Evolutionary conservation across 92 coral and sea anemone genomes (phyloP).

Genomic region (Montipora capitata): DNA sequence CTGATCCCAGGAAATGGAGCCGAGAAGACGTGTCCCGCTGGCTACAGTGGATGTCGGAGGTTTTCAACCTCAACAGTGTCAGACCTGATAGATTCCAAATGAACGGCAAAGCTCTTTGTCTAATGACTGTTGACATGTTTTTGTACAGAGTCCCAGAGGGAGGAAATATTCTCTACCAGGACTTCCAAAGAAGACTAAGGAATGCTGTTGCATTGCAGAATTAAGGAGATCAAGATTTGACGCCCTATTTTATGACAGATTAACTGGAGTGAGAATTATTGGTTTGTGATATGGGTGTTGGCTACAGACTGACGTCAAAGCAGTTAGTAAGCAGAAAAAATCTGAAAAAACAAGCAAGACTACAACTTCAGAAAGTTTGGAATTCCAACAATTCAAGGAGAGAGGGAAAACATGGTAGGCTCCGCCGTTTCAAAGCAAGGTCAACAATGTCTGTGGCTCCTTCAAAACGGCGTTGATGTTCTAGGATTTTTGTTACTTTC

Average conservation of each 20-base stretch:
- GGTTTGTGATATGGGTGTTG: slow-evolving; percentile 19
- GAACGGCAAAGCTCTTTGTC: slow-evolving; percentile 99
- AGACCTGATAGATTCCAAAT: slow-evolving; percentile 95
- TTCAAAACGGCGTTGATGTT: background rate
- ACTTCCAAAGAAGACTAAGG: slow-evolving; percentile 94
- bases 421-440: background rate
- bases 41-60: slow-evolving; percentile 91
- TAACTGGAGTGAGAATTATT: background rate
- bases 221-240: background rate
- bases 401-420: background rate
- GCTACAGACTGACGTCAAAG: background rate
- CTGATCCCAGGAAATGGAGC: slow-evolving; percentile 96
- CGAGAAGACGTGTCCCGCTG: slow-evolving; percentile 94
- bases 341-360: background rate
- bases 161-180: slow-evolving; percentile 93
- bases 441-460: background rate
- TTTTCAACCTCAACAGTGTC: slow-evolving; percentile 83
- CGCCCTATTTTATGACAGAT: background rate
- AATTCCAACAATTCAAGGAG: background rate
- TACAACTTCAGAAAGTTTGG: background rate
- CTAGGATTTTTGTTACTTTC: background rate
- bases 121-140: slow-evolving; percentile 99
- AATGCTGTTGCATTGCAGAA: slow-evolving; percentile 79
- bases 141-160: slow-evolving; percentile 97
- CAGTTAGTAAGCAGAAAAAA: background rate